These are phyloP conservation scores for Callipepla californica DNA, from an alignment of 2,113 vertebrate genomes.

Conservation along the genomic window DNA sequence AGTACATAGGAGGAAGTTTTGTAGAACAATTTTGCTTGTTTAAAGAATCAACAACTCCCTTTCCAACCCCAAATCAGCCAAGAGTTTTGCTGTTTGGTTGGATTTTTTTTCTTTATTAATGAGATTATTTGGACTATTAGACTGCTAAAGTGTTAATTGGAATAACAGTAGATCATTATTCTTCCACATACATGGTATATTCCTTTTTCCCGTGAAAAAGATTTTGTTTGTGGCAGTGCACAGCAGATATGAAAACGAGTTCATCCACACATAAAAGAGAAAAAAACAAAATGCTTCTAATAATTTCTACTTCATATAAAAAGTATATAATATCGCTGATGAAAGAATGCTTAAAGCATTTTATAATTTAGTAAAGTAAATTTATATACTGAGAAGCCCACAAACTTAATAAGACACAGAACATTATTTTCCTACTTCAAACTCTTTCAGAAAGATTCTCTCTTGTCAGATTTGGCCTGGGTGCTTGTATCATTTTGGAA, in stretches of 20 bases:
- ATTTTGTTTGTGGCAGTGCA: not conserved
- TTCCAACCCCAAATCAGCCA: not conserved
- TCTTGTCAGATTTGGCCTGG: not conserved
- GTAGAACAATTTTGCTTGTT: not conserved
- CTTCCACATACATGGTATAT: not conserved
- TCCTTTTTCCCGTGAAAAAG: not conserved
- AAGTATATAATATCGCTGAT: not conserved
- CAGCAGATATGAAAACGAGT: not conserved
- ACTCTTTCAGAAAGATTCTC: not conserved
- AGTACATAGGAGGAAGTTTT: not conserved
- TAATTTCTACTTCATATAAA: not conserved
- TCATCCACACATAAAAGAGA: not conserved
- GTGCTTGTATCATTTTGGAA: not conserved
- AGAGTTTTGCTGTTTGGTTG: no score
- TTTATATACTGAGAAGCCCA: not conserved
- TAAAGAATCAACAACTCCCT: not conserved
- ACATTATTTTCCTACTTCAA: not conserved
- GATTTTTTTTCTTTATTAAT: not conserved
- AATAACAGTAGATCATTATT: not conserved
- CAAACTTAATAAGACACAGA: not conserved
- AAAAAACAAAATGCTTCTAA: accelerated
- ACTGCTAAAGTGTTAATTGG: not conserved
- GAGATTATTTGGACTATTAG: not conserved
- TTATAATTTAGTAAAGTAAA: not conserved
- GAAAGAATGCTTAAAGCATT: not conserved